Evolutionary conservation across 2,888 invertebrate genomes (phyloP), one percentile per base, ranked within the genome.

Genomic region (Bombyx huttoni): DNA sequence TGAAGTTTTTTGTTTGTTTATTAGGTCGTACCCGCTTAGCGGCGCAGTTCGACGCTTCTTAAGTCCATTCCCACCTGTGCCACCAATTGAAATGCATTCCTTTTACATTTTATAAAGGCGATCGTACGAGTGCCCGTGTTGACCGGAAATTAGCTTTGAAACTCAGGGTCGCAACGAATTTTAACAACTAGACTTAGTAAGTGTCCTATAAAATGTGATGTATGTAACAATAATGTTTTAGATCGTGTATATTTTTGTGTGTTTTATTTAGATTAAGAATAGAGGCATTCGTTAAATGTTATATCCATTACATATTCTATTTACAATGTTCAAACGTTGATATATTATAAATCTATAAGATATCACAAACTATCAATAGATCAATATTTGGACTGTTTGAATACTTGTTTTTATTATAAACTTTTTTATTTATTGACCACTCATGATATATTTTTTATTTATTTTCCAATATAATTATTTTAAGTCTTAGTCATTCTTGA

Each of bases 191-290:
- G 81, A 83, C 78, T 78, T 62, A 54, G 61, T 65, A 81, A 80
- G 77, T 84, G 82, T 85, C 83, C 85, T 83, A 80, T 76, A 64
- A 73, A 82, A 73, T 88, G 87, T 88, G 87, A 87, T 88, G 85
- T 84, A 75, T 76, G 76, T 81, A 83, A 87, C 87, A 86, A 87
- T 87, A 87, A 87, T 77, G 78, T 85, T 85, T 85, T 81, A 83
- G 81, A 85, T 79, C 54, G 75, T 74, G 74, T 83, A 81, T 87
- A 86, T 86, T 86, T 87, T 87, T 84, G 82, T 87, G 86, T 82
- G 81, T 86, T 81, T 59, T 86, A 79, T 81, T 79, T 79, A 81
- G 78, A 67, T 69, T 86, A 85, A 81, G 82, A 65, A 64, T 72
- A 68, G 59, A 65, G 58, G 80, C 84, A 73, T 85, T 83, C 81